phyloP scores from a whole-genome alignment of 2,113 vertebrate species.

The Hemichromis elongatus region DNA sequence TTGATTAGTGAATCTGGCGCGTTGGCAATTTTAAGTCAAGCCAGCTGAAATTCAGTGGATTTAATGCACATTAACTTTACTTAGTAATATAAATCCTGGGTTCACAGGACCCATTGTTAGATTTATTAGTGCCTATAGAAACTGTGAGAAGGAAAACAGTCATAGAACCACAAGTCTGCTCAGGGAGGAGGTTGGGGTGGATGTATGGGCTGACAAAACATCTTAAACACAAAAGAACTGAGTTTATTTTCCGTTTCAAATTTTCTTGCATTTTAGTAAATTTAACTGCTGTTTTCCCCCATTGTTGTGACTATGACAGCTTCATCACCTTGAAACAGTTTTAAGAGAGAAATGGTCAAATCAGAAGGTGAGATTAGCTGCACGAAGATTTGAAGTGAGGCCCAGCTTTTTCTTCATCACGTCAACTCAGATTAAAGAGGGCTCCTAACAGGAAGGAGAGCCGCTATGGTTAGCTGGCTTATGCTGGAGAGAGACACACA shows the following conservation, averaged over 20 bases:
- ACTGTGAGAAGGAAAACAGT: not conserved
- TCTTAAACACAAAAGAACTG: not conserved
- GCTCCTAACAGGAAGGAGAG: not conserved
- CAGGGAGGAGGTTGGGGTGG: not conserved
- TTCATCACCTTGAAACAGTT: not conserved
- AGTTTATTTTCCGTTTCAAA: not conserved
- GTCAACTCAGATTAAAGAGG: not conserved
- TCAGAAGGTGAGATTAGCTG: not conserved
- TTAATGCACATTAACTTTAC: too few species aligned
- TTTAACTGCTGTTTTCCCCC: not conserved
- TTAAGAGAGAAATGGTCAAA: not conserved
- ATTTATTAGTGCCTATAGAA: not conserved
- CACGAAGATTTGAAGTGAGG: not conserved
- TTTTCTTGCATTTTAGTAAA: not conserved
- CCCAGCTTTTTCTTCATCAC: not conserved
- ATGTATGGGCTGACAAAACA: not conserved
- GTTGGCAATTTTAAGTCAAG: not conserved
- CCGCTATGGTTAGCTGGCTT: not conserved
- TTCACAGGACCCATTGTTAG: not conserved
- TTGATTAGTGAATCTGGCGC: not conserved
- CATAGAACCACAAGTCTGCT: not conserved
- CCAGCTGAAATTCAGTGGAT: too few species aligned
- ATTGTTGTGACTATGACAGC: not conserved
- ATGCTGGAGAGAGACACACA: not conserved
- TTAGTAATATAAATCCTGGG: not conserved